Percentiles rank a stretch among this genome's conserved stretches.
phyloP scores from a whole-genome alignment of 2,113 vertebrate species.

The Phalacrocorax aristotelis region DNA sequence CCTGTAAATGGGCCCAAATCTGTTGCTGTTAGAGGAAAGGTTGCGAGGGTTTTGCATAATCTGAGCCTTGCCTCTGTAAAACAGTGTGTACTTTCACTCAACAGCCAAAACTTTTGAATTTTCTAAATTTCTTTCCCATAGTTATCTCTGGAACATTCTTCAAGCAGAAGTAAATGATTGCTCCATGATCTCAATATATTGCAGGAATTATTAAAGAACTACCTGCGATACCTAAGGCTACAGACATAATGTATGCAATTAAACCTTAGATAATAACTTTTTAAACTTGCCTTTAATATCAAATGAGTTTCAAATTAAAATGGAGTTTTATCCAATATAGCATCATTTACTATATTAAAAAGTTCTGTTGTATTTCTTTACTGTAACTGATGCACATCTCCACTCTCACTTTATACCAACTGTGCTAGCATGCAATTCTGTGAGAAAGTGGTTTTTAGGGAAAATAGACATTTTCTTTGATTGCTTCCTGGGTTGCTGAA shows the following conservation, averaged over 20 bases:
- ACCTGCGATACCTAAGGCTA: constrained; percentile 37
- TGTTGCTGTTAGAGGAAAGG: not conserved
- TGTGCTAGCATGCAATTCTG: not conserved
- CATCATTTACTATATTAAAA: constrained; percentile 10
- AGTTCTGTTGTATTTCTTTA: not conserved
- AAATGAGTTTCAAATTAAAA: constrained; percentile 26
- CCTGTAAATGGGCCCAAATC: not conserved
- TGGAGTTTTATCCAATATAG: not conserved
- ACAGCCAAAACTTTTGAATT: not conserved
- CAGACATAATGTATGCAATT: constrained; percentile 37
- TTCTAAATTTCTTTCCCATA: not conserved
- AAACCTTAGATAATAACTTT: constrained; percentile 49
- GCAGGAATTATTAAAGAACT: constrained; percentile 31
- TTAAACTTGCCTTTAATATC: constrained; percentile 29
- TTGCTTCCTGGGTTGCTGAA: not conserved
- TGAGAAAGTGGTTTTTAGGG: not conserved
- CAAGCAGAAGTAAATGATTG: not conserved
- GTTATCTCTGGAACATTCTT: not conserved
- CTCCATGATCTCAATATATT: not conserved
- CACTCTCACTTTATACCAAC: not conserved
- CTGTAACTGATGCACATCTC: not conserved
- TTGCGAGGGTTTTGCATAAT: not conserved
- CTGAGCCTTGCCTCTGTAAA: not conserved
- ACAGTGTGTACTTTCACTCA: not conserved
- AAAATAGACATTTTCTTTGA: not conserved